A percentile compares a stretch with the other conserved stretches of the same genome.
Evolutionary conservation across 2,888 invertebrate genomes (phyloP).

Genomic region (Tipula unca): DNA sequence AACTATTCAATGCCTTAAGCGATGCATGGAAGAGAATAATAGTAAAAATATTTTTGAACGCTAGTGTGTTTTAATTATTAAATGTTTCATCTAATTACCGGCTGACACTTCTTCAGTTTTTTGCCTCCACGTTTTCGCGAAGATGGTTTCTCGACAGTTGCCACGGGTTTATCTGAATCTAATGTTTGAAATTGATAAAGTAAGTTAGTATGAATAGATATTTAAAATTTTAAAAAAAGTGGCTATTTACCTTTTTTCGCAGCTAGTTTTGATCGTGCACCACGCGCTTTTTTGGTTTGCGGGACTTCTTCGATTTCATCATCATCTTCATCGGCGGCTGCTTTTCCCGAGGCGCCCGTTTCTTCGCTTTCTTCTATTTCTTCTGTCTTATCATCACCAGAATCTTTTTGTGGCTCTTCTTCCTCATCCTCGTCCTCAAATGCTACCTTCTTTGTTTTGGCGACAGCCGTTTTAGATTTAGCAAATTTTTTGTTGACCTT

Average conservation of each 20-base stretch:
- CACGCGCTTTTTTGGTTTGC: conserved; percentile 21
- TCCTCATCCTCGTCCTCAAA: conserved; percentile 24
- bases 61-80: background rate
- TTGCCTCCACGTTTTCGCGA: conserved; percentile 16
- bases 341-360: conserved; percentile 22
- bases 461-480: background rate
- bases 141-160: background rate
- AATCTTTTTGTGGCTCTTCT: background rate
- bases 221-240: background rate
- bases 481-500: background rate
- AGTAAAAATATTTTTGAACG: too few relatives aligned
- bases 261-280: conserved; percentile 28
- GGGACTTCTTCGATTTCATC: conserved; percentile 24
- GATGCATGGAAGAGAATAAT: too few relatives aligned
- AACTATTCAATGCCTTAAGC: too few relatives aligned
- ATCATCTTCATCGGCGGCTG: background rate
- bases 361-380: conserved; percentile 23
- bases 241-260: conserved; percentile 32
- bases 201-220: background rate
- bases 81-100: conserved; percentile 9
- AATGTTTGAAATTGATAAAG: background rate
- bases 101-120: background rate
- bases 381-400: background rate
- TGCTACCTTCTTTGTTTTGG: background rate
- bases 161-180: background rate